A percentile compares a stretch with the other conserved stretches of the same genome.
These are phyloP conservation scores for Hippocampus barbouri DNA, from an alignment of 2,113 vertebrate genomes.

Conservation along the genomic window DNA sequence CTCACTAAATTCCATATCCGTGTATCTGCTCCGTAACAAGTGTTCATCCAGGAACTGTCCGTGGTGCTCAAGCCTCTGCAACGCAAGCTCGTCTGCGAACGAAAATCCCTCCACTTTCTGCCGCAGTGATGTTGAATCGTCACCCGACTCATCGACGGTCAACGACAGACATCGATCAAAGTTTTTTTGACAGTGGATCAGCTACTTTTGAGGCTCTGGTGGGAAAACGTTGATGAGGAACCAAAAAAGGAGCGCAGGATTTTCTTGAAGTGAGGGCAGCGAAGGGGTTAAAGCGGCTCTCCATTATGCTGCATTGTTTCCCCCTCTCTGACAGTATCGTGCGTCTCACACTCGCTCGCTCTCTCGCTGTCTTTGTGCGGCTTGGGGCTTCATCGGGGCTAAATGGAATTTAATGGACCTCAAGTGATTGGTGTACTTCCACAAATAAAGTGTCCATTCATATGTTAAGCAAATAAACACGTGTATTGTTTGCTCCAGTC, in stretches of 20 bases:
- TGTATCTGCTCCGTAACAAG: too few species aligned
- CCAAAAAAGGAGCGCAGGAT: too few species aligned
- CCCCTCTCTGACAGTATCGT: background rate
- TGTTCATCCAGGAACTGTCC: too few species aligned
- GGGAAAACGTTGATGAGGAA: too few species aligned
- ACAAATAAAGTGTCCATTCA: conserved; percentile 73
- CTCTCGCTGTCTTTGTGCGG: conserved; percentile 39
- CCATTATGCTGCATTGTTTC: background rate
- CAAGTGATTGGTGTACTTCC: conserved; percentile 73
- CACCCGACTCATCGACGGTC: too few species aligned
- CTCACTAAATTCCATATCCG: background rate
- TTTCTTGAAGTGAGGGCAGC: background rate
- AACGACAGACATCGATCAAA: too few species aligned
- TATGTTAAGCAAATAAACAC: conserved; percentile 75
- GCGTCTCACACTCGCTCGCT: background rate
- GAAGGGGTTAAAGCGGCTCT: background rate
- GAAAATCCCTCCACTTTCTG: too few species aligned
- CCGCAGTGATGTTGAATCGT: too few species aligned
- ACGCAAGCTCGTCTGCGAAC: too few species aligned
- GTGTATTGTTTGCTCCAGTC: conserved; percentile 60
- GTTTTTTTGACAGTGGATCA: too few species aligned
- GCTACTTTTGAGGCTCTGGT: too few species aligned
- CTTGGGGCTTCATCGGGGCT: conserved; percentile 66
- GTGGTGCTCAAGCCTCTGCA: too few species aligned
- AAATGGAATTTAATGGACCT: conserved; percentile 77